Evolutionary conservation across 2,797 vertebrate genomes (phyloP), one percentile per base, ranked within the genome.

Genomic region (Kryptopterus vitreolus): DNA sequence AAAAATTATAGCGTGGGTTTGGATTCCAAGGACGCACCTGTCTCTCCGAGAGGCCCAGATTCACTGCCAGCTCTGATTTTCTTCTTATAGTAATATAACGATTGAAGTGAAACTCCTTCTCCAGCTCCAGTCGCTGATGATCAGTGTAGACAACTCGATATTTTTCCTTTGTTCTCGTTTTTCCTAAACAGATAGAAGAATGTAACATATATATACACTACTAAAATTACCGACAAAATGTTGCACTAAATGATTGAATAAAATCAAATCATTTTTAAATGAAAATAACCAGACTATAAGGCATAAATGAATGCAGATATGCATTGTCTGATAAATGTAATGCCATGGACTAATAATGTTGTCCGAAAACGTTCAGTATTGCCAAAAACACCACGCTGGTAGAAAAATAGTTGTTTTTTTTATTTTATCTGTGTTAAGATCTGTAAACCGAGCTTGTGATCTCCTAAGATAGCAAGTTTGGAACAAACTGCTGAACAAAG

Each of bases 111-210:
- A 98, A 98, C 91, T 98, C 97, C 85, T 98, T 98, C 90, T 98
- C 96, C 92, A 98, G 92, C 90, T 98, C 97, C 91, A 98, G 89
- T 81, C 96, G 93, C 91, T 99, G 97, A 29, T 98, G 97, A 81
- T 98, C 96, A 66, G 96, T 98, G 89, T 98, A 98, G 82, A 98
- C 96, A 35, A 98, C 96, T 78, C 95, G 93, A 91, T 99, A 98
- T 88, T 98, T 98, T 88, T 98, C 97, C 93, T 98, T 98, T 90
- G 96, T 99, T 88, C 97, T 95, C 82, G 97, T 98, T 94, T 99
- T 99, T 82, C 97, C 97, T 99, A 26, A 80, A 35, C 55, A 82
- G 73, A 85, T 55, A 11, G 1, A 72, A 6, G 6, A 82, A 84
- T 22, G 3, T 38, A 29, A 33, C 22, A 22, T 9, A n/a, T 22